phyloP scores from a whole-genome alignment of 2,797 vertebrate genomes.

The Nothura maculosa region DNA sequence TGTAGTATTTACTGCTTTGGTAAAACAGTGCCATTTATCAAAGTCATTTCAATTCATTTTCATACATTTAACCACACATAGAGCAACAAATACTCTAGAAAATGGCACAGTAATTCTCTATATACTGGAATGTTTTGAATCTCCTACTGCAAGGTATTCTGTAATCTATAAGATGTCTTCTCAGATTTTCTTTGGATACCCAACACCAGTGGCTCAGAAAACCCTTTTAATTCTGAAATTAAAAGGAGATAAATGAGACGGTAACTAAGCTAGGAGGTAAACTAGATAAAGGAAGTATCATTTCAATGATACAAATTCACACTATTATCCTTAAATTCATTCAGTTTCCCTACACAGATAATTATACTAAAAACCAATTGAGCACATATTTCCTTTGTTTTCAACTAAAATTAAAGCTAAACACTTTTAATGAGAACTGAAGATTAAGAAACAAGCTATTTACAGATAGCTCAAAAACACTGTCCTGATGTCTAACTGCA shows the following conservation, averaged over 20 bases:
- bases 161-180: no score
- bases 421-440: neutral
- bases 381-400: neutral
- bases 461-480: neutral
- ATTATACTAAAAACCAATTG: neutral
- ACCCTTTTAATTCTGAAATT: neutral
- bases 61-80: no score
- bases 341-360: neutral
- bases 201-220: neutral
- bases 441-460: neutral
- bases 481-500: neutral
- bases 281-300: neutral
- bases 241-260: no score
- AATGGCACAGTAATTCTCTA: neutral
- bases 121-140: neutral
- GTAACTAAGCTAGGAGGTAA: neutral
- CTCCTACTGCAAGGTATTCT: rapidly evolving
- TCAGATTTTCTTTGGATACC: neutral
- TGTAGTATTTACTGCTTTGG: no score
- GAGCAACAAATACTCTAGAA: neutral
- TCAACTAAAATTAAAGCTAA: neutral
- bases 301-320: neutral
- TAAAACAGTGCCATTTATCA: no score
- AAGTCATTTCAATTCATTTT: no score
- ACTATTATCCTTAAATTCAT: neutral